Evolutionary conservation across 2,888 invertebrate genomes (phyloP).

Genomic region (Drosophila helvetica): DNA sequence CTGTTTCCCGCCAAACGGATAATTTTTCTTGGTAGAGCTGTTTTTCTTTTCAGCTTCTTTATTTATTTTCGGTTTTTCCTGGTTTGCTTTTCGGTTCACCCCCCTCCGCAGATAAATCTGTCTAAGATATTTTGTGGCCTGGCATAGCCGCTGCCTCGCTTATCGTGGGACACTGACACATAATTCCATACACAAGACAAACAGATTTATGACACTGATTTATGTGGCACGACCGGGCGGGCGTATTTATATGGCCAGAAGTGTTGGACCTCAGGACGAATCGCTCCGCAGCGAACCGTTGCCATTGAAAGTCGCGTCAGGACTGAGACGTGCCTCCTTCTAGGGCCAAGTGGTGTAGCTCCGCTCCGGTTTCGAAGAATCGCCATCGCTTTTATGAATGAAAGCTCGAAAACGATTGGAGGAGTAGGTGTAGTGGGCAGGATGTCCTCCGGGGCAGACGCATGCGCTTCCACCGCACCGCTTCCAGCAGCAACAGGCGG

Average conservation of each 20-base stretch:
- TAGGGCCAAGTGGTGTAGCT: neutral
- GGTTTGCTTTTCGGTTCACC: neutral
- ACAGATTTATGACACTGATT: conserved; percentile 74
- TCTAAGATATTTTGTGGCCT: conserved; percentile 36
- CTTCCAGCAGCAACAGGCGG: conserved; percentile 45
- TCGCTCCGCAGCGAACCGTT: conserved; percentile 28
- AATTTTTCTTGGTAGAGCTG: conserved; percentile 39
- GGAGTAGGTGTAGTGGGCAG: neutral
- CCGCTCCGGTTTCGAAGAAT: conserved; percentile 45
- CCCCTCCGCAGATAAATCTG: conserved; percentile 10
- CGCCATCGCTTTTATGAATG: conserved; percentile 60
- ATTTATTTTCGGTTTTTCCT: conserved; percentile 8
- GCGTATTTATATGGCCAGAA: conserved; percentile 27
- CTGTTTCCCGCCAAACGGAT: conserved; percentile 46
- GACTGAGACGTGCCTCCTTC: conserved; percentile 48
- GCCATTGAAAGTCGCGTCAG: conserved; percentile 64
- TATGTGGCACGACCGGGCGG: conserved; percentile 40
- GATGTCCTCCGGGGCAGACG: conserved; percentile 3
- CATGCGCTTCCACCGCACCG: conserved; percentile 29
- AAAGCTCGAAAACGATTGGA: conserved; percentile 45
- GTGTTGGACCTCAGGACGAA: neutral
- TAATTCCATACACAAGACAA: conserved; percentile 58
- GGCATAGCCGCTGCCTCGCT: conserved; percentile 36
- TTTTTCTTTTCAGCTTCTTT: conserved; percentile 13
- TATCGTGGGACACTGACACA: conserved; percentile 56